Percentiles rank a stretch among this genome's conserved stretches.
Conservation (phyloP, 2,113 vertebrate species). For the Callipepla squamata region DNA sequence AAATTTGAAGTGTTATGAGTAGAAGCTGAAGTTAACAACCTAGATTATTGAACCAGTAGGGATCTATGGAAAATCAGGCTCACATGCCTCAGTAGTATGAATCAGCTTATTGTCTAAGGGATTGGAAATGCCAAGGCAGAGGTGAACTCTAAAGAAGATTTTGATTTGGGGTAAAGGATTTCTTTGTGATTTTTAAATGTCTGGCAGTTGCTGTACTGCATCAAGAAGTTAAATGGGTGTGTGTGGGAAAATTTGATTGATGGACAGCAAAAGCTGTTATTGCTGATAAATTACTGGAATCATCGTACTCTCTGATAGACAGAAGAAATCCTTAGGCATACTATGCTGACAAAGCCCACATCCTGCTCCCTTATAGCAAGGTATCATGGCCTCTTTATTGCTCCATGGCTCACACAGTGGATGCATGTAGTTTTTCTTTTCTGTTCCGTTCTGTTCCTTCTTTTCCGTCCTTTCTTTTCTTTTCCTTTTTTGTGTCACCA, state of each 20-base stretch:
- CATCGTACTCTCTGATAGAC: accelerated
- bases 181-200: not conserved
- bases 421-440: not conserved
- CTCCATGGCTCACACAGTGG: not conserved
- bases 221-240: not conserved
- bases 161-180: not conserved
- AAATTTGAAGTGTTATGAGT: not conserved
- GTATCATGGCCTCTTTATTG: not conserved
- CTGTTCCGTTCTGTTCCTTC: no score
- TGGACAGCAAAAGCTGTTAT: not conserved
- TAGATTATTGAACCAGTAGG: not conserved
- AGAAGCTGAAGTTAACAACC: not conserved
- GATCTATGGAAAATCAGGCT: not conserved
- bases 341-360: not conserved
- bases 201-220: not conserved
- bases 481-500: not conserved
- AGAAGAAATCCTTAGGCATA: not conserved
- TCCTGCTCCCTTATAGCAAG: not conserved
- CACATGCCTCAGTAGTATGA: not conserved
- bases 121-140: not conserved
- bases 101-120: not conserved
- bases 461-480: not conserved
- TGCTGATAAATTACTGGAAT: not conserved
- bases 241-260: not conserved
- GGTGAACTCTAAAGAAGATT: not conserved